A percentile compares a stretch with the other conserved stretches of the same genome.
Evolutionary conservation across 2,888 invertebrate genomes (phyloP).

Genomic region (Megastigmus dorsalis): DNA sequence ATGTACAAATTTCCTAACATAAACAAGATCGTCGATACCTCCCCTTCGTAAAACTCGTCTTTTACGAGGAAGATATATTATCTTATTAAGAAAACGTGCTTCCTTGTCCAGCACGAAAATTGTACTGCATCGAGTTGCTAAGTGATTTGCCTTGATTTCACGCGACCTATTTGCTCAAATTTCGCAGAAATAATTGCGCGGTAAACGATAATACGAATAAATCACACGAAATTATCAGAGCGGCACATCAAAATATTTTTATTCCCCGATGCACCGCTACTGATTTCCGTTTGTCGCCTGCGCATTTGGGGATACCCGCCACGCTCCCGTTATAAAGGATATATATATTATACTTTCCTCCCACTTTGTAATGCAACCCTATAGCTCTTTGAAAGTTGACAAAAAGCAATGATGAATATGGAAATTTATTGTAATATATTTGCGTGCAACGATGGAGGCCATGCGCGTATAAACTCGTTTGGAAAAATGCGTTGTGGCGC

Average conservation of each 20-base stretch:
- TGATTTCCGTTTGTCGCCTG: slow-evolving; percentile 11
- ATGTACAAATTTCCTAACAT: too few relatives aligned
- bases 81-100: too few relatives aligned
- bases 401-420: neutral
- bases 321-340: too few relatives aligned
- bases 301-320: too few relatives aligned
- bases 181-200: slow-evolving; percentile 2
- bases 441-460: neutral
- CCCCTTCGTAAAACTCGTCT: too few relatives aligned
- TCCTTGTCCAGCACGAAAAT: too few relatives aligned
- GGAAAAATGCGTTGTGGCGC: neutral
- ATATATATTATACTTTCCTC: too few relatives aligned
- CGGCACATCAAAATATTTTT: slow-evolving; percentile 9
- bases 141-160: too few relatives aligned
- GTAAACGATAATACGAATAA: neutral
- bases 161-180: neutral
- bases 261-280: neutral
- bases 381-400: neutral
- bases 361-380: neutral
- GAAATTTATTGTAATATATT: slow-evolving; percentile 10
- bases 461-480: neutral
- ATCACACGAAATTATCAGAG: slow-evolving; percentile 25
- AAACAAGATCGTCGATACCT: too few relatives aligned
- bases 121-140: too few relatives aligned
- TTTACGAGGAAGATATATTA: too few relatives aligned